Conservation (phyloP, 2,888 invertebrate species). For the Apotomis betuletana region DNA sequence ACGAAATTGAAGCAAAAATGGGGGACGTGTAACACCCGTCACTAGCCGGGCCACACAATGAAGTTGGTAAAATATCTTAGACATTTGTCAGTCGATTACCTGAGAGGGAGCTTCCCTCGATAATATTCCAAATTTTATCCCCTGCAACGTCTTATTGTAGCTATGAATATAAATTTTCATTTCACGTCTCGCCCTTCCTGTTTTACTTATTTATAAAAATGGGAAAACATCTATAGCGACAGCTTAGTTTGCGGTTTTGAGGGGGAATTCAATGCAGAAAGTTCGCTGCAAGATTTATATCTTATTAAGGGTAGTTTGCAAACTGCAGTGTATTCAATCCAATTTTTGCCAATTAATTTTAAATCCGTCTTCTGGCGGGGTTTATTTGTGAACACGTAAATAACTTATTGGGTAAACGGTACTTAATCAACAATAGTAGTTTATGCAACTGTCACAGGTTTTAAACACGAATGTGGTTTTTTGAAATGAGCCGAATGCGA, state of each 20-base stretch:
- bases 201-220: slow-evolving; percentile 51
- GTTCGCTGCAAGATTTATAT: slow-evolving; percentile 28
- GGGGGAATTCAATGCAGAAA: slow-evolving; percentile 35
- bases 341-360: slow-evolving; percentile 40
- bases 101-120: slow-evolving; percentile 69
- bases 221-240: slow-evolving; percentile 37
- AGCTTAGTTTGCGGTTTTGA: slow-evolving; percentile 32
- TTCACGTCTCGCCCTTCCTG: slow-evolving; percentile 56
- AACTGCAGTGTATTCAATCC: slow-evolving; percentile 4
- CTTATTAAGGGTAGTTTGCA: slow-evolving; percentile 19
- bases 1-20: slow-evolving; percentile 43
- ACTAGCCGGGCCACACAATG: slow-evolving; percentile 69
- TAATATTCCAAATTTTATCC: slow-evolving; percentile 74
- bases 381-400: slow-evolving; percentile 33
- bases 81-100: slow-evolving; percentile 83
- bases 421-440: background rate
- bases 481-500: too few relatives aligned
- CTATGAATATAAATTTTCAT: slow-evolving; percentile 76
- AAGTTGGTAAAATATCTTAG: slow-evolving; percentile 80
- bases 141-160: slow-evolving; percentile 64
- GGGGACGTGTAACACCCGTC: slow-evolving; percentile 47
- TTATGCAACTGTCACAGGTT: too few relatives aligned
- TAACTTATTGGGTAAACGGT: background rate
- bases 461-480: too few relatives aligned
- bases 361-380: background rate